phyloP scores from a whole-genome alignment of 2,113 vertebrate genomes.

The Clarias gariepinus region DNA sequence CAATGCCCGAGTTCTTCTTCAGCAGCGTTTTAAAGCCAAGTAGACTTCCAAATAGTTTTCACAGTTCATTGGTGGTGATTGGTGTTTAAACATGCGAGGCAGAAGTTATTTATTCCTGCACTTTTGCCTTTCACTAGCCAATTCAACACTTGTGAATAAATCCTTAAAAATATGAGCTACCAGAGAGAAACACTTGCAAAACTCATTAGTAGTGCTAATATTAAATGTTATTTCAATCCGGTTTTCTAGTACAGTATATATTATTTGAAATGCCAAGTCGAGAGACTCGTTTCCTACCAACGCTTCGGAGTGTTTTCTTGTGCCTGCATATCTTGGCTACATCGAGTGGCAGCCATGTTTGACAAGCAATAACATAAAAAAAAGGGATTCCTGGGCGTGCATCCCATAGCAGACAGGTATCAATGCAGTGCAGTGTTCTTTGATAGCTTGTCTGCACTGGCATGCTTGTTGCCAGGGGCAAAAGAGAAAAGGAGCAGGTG shows the following conservation, averaged over 20 bases:
- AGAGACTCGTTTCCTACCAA: not conserved
- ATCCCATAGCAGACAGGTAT: conserved; percentile 24
- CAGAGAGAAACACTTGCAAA: not conserved
- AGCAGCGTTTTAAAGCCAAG: conserved; percentile 7
- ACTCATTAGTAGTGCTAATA: not conserved
- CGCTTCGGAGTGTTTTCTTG: not conserved
- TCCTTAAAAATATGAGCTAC: not conserved
- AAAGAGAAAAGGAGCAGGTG: conserved; percentile 63
- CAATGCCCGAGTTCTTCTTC: not conserved
- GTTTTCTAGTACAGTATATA: not conserved
- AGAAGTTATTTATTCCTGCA: conserved; percentile 9
- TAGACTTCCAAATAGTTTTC: conserved; percentile 23
- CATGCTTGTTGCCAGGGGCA: conserved; percentile 59
- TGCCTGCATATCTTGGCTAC: conserved; percentile 22
- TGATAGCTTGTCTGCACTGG: conserved; percentile 65
- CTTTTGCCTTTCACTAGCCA: not conserved
- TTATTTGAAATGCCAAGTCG: too few species aligned
- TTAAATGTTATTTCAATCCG: not conserved
- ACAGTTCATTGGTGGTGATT: conserved; percentile 17
- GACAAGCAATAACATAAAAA: conserved; percentile 35
- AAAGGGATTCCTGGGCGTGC: not conserved
- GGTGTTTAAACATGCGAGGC: not conserved
- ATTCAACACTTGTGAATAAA: not conserved
- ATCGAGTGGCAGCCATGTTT: conserved; percentile 30
- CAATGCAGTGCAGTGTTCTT: conserved; percentile 38